phyloP scores from a whole-genome alignment of 2,888 invertebrate genomes.

The Dysmachus trigonus region DNA sequence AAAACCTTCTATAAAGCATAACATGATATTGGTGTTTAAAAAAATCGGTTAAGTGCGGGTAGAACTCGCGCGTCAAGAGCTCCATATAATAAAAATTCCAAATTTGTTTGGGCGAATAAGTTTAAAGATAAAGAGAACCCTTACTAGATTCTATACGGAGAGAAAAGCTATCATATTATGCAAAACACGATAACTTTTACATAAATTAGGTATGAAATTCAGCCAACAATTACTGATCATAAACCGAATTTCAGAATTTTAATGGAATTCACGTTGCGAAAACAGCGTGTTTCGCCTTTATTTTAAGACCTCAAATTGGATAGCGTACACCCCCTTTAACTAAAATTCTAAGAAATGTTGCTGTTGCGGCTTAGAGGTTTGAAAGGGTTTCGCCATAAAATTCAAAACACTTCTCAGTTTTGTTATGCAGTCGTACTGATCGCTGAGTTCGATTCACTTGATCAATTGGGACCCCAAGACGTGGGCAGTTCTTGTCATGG shows the following conservation, averaged over 20 bases:
- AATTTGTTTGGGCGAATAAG: too few species aligned
- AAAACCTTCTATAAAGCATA: too few species aligned
- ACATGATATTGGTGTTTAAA: too few species aligned
- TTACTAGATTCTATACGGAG: too few species aligned
- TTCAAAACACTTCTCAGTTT: neutral
- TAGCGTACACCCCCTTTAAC: neutral
- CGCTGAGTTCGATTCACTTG: neutral
- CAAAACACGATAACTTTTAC: too few species aligned
- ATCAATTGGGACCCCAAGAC: neutral
- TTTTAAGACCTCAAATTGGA: neutral
- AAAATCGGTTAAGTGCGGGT: too few species aligned
- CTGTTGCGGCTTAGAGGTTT: neutral
- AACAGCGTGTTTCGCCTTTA: neutral
- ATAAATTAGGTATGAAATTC: too few species aligned
- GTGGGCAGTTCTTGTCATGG: neutral
- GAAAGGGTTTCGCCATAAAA: neutral
- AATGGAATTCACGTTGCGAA: neutral
- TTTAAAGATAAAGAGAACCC: too few species aligned
- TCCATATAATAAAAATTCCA: too few species aligned
- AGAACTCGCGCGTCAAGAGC: too few species aligned
- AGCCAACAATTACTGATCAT: too few species aligned
- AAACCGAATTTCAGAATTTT: neutral
- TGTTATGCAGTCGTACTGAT: neutral
- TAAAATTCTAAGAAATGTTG: neutral
- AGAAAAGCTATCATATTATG: too few species aligned